Evolutionary conservation across 2,888 invertebrate genomes (phyloP), one percentile per base, ranked within the genome.

Genomic region (Colletes collaris): DNA sequence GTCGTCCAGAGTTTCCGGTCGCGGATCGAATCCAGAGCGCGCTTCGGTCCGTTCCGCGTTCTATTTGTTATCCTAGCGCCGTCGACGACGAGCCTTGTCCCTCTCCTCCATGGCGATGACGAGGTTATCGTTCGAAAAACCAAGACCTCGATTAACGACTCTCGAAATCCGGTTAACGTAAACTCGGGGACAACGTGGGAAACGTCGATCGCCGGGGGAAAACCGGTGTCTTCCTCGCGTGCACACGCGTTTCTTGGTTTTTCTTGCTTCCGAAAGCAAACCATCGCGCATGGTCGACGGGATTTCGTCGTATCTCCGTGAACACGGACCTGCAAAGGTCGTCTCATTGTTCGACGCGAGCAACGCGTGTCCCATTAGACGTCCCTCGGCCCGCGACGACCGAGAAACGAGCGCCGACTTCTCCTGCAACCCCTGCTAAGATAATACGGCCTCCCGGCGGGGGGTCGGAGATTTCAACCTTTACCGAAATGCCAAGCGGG

Each of bases 401-500:
- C 62, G 74, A 64, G 71, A 77, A 74, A 86, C 87, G 73, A 68
- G 80, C 81, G 77, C 74, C 81, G 81, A 80, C 76, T 82, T 79
- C 83, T 83, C 13, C 19, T 66, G 83, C 81, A 84, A 83, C 86
- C 87, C 89, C 86, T 82, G 83, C 86, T 67, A 86, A 88, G 88
- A 87, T 88, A 88, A 89, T 88, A 87, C 87, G 79, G 85, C 76
- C 86, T 84, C 86, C 86, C 85, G 58, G 72, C 81, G 74, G 81
- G 84, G 60, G 83, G 86, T 79, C 82, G 84, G 80, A 86, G 84
- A 87, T 89, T 89, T 90, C 86, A 83, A 91, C 91, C 90, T 91
- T 91, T 90, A 88, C 81, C 89, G 86, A 91, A 91, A 92, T 91
- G 90, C 90, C 90, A 91, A 88, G 80, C 88, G 84, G 90, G 86